These are phyloP conservation scores for Danio kyathit DNA, from an alignment of 2,797 vertebrate species.

Conservation along the genomic window DNA sequence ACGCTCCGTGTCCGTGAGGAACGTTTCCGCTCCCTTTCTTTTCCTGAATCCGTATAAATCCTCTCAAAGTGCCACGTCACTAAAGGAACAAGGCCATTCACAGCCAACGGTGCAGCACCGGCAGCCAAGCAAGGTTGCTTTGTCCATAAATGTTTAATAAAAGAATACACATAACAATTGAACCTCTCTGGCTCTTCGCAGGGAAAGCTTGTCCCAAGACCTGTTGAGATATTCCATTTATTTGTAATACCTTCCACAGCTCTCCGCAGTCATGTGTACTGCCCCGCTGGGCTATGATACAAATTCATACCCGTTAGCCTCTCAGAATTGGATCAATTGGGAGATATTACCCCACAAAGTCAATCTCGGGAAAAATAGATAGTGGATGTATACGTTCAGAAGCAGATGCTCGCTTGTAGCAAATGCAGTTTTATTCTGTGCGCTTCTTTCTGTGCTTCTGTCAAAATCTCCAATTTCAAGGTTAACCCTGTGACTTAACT, in stretches of 20 bases:
- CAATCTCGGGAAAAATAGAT: conserved; percentile 50
- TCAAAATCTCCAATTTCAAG: conserved; percentile 50
- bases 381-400: conserved; percentile 48
- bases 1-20: background rate
- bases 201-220: conserved; percentile 23
- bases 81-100: conserved; percentile 44
- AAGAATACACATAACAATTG: conserved; percentile 62
- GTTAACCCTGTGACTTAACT: conserved; percentile 45
- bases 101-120: conserved; percentile 40
- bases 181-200: conserved; percentile 46
- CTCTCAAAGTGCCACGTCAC: conserved; percentile 53
- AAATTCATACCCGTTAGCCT: conserved; percentile 59
- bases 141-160: conserved; percentile 66
- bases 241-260: conserved; percentile 46
- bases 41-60: conserved; percentile 66
- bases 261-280: conserved; percentile 38
- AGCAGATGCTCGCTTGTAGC: conserved; percentile 30
- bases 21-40: conserved; percentile 18
- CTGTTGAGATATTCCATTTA: conserved; percentile 54
- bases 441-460: conserved; percentile 1
- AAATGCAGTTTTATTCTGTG: conserved; percentile 32
- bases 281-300: conserved; percentile 48
- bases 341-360: conserved; percentile 55
- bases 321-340: conserved; percentile 57
- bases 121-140: conserved; percentile 52